Evolutionary conservation across 2,888 invertebrate species (phyloP), one percentile per base, ranked within the genome.

Genomic region (Aromia moschata): DNA sequence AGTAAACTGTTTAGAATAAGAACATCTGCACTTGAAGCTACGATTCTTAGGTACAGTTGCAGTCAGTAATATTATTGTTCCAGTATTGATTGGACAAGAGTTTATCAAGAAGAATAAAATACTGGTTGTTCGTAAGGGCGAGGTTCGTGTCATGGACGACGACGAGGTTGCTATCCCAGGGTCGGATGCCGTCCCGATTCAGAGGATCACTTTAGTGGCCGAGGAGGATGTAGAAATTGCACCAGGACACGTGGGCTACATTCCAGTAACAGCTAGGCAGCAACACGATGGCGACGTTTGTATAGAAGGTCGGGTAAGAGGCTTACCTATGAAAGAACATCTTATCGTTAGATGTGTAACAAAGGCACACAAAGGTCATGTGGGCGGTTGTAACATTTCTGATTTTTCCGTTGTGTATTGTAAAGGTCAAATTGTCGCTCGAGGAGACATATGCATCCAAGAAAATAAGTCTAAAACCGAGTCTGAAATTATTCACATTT

Each of bases 81-180:
- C 55, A 9, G 40, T 62, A 2, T 36, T 62, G 16, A 44, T 62
- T 10, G 62, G 62, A 1, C 62, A 62, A 41, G 36, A 55, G 9
- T 59, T 56, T 45, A 33, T 59, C 1, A 62, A 62, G 16, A 36
- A 43, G 11, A 31, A 40, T 25, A 46, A 58, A 17, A 37, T 49
- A 17, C 12, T 49, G 12, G 17, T 40, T 2, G 40, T 40, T 15
- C 40, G 40, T 3, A 40, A 40, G n/a, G 16, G 17, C 40, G 9
- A 40, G 2, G 9, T 40, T 15, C 40, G 10, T 2, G 10, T 40
- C 15, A 1, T 37, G 12, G 37, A 37, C 2, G 37, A 12, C 37
- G 14, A 37, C 2, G 7, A 37, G n/a, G 37, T 12, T 37, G 7
- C 12, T 9, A 11, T 12, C 1, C 37, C 37, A 12, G 37, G 37